Percentiles rank a stretch among this genome's conserved stretches.
Evolutionary conservation across 2,113 vertebrate genomes (phyloP).

Genomic region (Gavia stellata): DNA sequence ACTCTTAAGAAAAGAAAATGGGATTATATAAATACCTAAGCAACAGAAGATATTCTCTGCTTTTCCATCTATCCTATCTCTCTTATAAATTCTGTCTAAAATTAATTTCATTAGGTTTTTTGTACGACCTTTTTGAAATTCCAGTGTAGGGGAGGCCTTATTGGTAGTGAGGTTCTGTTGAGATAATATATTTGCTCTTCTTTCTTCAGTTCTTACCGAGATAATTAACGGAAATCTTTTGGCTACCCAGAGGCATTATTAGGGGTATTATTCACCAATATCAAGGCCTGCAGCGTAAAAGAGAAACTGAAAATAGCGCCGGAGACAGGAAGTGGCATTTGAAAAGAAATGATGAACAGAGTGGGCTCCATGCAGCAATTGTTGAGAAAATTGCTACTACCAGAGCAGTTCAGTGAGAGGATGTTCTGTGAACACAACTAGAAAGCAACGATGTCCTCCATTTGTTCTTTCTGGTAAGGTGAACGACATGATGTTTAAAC

Average conservation of each 20-base stretch:
- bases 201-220: neutral
- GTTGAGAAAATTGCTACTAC: neutral
- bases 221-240: neutral
- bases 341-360: neutral
- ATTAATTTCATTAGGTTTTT: neutral
- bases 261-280: neutral
- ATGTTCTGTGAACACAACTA: neutral
- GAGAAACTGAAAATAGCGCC: neutral
- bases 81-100: neutral
- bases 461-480: neutral
- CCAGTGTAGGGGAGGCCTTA: neutral
- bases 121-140: neutral
- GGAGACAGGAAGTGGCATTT: neutral
- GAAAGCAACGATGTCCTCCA: neutral
- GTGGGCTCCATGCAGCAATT: neutral
- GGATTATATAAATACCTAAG: neutral
- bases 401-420: neutral
- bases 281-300: neutral
- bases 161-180: neutral
- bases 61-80: neutral
- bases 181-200: neutral
- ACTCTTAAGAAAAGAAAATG: neutral
- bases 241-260: neutral
- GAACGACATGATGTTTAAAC: neutral
- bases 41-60: neutral